These are phyloP conservation scores for Glaucidium brasilianum DNA, from an alignment of 2,113 vertebrate genomes.

Conservation along the genomic window DNA sequence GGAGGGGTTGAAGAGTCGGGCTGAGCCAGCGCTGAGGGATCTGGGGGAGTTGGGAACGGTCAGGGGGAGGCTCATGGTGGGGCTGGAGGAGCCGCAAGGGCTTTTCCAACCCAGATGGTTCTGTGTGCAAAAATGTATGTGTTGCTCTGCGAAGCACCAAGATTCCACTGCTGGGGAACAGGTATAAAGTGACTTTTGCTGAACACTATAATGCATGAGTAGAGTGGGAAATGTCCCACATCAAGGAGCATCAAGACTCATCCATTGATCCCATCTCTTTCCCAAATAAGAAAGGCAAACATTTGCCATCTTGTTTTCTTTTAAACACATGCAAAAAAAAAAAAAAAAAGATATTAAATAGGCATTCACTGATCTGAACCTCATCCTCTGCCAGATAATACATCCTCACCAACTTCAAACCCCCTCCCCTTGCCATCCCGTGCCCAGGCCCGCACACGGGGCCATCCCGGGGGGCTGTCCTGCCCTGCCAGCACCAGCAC, in stretches of 20 bases:
- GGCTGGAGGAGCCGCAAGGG: too few relatives aligned
- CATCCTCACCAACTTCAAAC: background rate
- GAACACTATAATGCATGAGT: fast-evolving
- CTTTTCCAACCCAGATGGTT: too few relatives aligned
- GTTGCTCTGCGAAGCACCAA: background rate
- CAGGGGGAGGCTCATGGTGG: too few relatives aligned
- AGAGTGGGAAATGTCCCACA: fast-evolving
- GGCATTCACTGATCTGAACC: background rate
- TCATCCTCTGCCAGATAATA: fast-evolving
- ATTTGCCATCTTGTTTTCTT: fast-evolving
- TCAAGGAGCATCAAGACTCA: fast-evolving
- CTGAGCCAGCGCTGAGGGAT: too few relatives aligned
- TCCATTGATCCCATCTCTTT: fast-evolving
- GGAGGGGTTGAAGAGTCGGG: too few relatives aligned
- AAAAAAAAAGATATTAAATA: fast-evolving
- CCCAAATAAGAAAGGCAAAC: background rate
- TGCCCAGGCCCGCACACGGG: too few relatives aligned
- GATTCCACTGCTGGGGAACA: background rate
- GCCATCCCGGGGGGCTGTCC: too few relatives aligned
- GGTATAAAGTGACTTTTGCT: fast-evolving
- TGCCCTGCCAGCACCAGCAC: too few relatives aligned
- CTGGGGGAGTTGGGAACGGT: too few relatives aligned
- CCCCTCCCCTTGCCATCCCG: too few relatives aligned
- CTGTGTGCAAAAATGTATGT: fast-evolving
- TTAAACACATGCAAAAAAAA: fast-evolving